A percentile compares a stretch with the other conserved stretches of the same genome.
phyloP scores from a whole-genome alignment of 1,140 invertebrate genomes.

The Pentalonia nigronervosa region DNA sequence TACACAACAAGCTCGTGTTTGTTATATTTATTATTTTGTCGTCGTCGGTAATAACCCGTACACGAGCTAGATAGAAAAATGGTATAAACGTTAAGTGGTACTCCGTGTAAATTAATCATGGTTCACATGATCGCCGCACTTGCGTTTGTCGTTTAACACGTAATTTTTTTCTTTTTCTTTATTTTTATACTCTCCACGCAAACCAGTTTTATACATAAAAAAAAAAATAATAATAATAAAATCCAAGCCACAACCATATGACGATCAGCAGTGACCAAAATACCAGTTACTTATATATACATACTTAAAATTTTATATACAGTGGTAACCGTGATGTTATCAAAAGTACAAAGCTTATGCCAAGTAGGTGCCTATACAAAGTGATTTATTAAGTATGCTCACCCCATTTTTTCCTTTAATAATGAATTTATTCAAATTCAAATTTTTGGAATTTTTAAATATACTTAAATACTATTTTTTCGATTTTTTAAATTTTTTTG shows the following conservation, averaged over 20 bases:
- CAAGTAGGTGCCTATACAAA: not conserved
- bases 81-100: conserved; percentile 38
- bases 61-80: not conserved
- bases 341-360: not conserved
- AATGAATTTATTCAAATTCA: too few species aligned
- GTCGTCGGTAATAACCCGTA: not conserved
- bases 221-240: not conserved
- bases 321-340: not conserved
- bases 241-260: not conserved
- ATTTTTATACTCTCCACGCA: not conserved
- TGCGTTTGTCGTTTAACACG: conserved; percentile 34
- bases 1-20: not conserved
- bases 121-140: conserved; percentile 7
- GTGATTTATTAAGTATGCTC: too few species aligned
- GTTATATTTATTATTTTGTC: not conserved
- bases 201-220: conserved; percentile 13
- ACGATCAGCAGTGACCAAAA: not conserved
- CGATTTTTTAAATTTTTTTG: too few species aligned
- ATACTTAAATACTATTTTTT: too few species aligned
- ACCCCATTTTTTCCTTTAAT: too few species aligned
- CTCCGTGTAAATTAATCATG: conserved; percentile 51
- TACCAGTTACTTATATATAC: not conserved
- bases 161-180: conserved; percentile 12
- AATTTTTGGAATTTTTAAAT: too few species aligned
- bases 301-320: not conserved